Conservation (phyloP, 2,888 invertebrate species). For the Hanleya hanleyi region DNA sequence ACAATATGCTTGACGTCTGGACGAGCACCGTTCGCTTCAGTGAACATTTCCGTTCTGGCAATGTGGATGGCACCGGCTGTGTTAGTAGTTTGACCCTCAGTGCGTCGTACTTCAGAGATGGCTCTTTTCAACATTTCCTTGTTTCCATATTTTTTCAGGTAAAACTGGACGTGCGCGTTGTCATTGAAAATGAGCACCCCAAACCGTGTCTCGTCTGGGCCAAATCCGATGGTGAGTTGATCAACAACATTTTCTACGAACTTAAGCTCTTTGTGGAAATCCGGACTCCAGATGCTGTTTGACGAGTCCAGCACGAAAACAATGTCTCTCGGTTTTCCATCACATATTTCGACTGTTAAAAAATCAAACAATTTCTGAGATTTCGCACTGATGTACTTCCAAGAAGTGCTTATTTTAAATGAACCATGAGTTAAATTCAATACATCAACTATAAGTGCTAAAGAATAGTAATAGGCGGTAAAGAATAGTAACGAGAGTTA, state of each 20-base stretch:
- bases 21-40: conserved; percentile 39
- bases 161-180: conserved; percentile 41
- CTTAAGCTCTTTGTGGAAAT: conserved; percentile 45
- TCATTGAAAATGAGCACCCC: conserved; percentile 52
- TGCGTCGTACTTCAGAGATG: conserved; percentile 36
- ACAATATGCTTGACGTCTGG: conserved; percentile 38
- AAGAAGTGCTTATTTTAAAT: too few species aligned
- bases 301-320: conserved; percentile 53
- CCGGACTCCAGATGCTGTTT: conserved; percentile 46
- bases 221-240: conserved; percentile 50
- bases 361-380: too few species aligned
- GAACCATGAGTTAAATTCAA: too few species aligned
- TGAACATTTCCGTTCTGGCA: conserved; percentile 44
- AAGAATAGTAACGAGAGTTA: too few species aligned
- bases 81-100: conserved; percentile 39
- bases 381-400: too few species aligned
- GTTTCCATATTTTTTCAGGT: conserved; percentile 40
- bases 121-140: conserved; percentile 31
- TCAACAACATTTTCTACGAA: conserved; percentile 51
- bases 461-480: too few species aligned
- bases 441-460: too few species aligned
- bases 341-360: too few species aligned
- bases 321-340: conserved; percentile 31
- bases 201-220: conserved; percentile 43
- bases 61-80: conserved; percentile 37